Conservation (phyloP, 2,797 vertebrate genomes). For the Microhierax caerulescens region DNA sequence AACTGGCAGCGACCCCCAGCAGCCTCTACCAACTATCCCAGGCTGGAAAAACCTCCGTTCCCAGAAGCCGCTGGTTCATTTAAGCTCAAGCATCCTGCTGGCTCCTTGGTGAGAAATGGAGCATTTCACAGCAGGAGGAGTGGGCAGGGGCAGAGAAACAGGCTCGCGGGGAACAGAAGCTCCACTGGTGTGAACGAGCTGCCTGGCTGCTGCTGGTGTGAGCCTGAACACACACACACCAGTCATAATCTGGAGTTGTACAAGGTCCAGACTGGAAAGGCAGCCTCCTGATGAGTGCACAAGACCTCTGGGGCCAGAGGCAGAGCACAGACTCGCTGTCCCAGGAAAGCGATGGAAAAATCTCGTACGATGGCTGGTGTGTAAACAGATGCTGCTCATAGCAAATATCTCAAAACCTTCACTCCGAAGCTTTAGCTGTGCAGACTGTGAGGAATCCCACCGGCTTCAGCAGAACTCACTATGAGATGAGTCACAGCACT, state of each 20-base stretch:
- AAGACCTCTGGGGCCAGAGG: not conserved
- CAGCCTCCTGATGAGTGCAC: not conserved
- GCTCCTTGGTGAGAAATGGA: conserved; percentile 49
- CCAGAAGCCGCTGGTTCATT: conserved; percentile 2
- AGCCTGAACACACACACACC: not conserved
- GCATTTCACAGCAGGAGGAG: conserved; percentile 59
- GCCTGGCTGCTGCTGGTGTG: not conserved
- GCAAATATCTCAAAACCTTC: not conserved
- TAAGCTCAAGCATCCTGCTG: not conserved
- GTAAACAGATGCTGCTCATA: not conserved
- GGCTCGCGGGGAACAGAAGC: not conserved
- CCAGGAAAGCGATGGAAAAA: not conserved
- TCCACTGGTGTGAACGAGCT: not conserved
- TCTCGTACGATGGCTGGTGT: not conserved
- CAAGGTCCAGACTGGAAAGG: not conserved
- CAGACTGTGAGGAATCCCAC: not conserved
- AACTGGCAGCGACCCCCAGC: not conserved
- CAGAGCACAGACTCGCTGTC: not conserved
- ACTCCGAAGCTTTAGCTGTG: not conserved
- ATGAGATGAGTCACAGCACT: not conserved
- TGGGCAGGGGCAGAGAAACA: not conserved
- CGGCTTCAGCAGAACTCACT: not conserved
- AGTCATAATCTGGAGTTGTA: not conserved
- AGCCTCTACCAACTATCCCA: not conserved
- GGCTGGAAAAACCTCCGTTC: not conserved